These are phyloP conservation scores for Pseudococcus viburni DNA, from an alignment of 2,888 invertebrate genomes.

Conservation along the genomic window DNA sequence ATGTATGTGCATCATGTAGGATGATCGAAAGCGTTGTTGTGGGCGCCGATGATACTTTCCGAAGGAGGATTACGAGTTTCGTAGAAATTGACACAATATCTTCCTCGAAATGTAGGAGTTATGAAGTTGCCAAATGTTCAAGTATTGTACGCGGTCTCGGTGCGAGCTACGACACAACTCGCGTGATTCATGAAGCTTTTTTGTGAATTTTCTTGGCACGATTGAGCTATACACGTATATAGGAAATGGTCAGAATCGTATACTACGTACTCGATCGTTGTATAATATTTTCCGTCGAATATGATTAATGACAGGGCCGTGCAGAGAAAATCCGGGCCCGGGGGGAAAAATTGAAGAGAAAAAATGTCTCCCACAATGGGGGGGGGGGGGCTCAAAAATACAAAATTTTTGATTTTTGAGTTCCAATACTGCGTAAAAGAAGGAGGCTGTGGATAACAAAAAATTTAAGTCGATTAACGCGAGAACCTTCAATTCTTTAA, in stretches of 20 bases:
- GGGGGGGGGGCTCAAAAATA: no score
- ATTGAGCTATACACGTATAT: background rate
- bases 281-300: slow-evolving; percentile 11
- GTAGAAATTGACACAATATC: slow-evolving; percentile 27
- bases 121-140: slow-evolving; percentile 17
- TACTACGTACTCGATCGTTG: background rate
- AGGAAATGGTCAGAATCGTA: background rate
- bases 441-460: no score
- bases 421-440: no score
- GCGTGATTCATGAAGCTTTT: slow-evolving; percentile 16
- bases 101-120: slow-evolving; percentile 31
- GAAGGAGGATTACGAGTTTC: slow-evolving; percentile 22
- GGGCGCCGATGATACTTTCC: slow-evolving; percentile 2
- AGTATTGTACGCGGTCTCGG: background rate
- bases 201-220: slow-evolving; percentile 26
- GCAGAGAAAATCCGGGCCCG: no score
- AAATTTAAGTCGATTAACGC: no score
- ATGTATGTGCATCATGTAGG: slow-evolving; percentile 27
- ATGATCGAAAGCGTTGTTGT: slow-evolving; percentile 19
- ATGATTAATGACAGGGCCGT: slow-evolving; percentile 17
- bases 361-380: no score
- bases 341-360: no score
- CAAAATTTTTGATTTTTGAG: no score
- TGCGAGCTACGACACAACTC: background rate
- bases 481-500: no score